Conservation (phyloP, 2,113 vertebrate genomes). For the Pelodiscus sinensis region DNA sequence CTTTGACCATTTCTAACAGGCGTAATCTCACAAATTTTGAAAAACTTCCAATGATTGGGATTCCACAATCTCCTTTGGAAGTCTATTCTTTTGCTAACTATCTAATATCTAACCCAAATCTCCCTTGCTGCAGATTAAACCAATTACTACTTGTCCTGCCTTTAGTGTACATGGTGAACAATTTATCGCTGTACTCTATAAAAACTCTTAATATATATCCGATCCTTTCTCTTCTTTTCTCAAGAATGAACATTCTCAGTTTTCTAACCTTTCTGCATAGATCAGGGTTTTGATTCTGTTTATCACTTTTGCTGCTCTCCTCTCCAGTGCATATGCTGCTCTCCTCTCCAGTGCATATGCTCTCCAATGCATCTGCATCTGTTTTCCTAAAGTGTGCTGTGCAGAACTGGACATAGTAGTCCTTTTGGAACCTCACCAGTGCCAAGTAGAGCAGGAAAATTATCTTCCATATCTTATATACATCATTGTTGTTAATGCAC, state of each 20-base stretch:
- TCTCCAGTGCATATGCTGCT: too few species aligned
- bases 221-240: background rate
- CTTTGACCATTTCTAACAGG: background rate
- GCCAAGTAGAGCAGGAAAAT: background rate
- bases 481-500: background rate
- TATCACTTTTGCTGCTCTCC: background rate
- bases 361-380: background rate
- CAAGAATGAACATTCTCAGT: background rate
- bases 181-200: background rate
- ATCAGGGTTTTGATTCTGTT: background rate
- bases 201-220: background rate
- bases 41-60: background rate
- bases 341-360: background rate
- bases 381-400: background rate
- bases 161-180: background rate
- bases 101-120: background rate
- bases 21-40: background rate
- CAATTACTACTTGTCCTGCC: background rate
- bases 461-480: background rate
- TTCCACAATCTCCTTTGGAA: background rate
- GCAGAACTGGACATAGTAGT: background rate
- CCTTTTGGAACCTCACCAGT: background rate
- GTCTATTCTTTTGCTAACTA: background rate
- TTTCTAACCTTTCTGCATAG: background rate
- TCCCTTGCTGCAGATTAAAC: background rate